Conservation (phyloP, 2,113 vertebrate species). For the Chunga burmeisteri region DNA sequence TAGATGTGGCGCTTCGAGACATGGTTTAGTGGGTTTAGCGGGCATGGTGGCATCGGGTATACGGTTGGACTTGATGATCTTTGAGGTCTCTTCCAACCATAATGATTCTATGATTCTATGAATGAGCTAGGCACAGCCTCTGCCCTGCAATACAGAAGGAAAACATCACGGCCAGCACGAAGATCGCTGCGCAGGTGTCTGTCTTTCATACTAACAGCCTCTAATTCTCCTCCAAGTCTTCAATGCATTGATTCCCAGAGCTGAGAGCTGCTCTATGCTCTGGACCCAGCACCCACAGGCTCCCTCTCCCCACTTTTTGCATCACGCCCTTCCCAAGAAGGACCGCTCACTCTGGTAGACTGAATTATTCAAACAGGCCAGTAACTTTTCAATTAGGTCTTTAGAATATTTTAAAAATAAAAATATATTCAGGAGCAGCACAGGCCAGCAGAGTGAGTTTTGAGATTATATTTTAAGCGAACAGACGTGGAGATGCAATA, state of each 20-base stretch:
- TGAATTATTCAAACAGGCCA: neutral
- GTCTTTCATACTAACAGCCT: fast-evolving
- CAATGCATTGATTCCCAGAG: fast-evolving
- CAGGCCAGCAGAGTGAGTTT: neutral
- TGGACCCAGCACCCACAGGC: neutral
- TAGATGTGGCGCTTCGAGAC: too few species aligned
- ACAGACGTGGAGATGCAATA: neutral
- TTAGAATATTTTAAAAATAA: neutral
- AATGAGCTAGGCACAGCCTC: neutral
- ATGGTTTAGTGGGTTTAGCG: too few species aligned
- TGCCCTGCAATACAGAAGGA: neutral
- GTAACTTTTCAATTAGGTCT: neutral
- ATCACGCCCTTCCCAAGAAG: neutral
- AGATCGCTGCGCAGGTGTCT: fast-evolving
- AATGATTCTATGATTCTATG: neutral
- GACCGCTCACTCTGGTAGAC: fast-evolving
- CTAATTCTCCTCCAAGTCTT: neutral
- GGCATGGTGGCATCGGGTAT: too few species aligned
- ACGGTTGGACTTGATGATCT: too few species aligned
- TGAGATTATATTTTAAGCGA: neutral
- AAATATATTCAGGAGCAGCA: neutral
- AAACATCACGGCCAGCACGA: fast-evolving
- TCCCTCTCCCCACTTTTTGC: neutral
- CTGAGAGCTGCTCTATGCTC: neutral
- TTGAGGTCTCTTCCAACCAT: too few species aligned